phyloP scores from a whole-genome alignment of 2,113 vertebrate genomes.

The Crotalus viridis region DNA sequence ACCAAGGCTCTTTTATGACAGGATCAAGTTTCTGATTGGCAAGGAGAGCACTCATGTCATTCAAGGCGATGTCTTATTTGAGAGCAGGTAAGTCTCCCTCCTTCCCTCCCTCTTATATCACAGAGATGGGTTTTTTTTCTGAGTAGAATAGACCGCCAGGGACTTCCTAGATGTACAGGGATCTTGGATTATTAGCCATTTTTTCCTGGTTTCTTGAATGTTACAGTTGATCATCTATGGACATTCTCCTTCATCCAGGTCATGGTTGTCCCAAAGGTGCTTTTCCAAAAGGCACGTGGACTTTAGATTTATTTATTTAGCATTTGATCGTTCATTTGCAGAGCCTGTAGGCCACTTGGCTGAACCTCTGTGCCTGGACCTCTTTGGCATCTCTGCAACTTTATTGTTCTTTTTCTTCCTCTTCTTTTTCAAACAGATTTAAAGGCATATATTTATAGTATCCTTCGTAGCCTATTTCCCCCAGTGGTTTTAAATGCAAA shows the following conservation, averaged over 20 bases:
- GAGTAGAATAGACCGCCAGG: not conserved
- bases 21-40: conserved; percentile 91
- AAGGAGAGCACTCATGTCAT: conserved; percentile 92
- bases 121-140: not conserved
- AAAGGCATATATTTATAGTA: not conserved
- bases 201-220: not conserved
- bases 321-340: not conserved
- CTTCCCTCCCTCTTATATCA: not conserved
- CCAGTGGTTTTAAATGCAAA: not conserved
- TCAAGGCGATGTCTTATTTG: conserved; percentile 88
- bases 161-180: not conserved
- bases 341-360: not conserved
- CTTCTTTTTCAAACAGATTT: not conserved
- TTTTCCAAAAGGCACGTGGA: not conserved
- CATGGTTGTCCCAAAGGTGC: not conserved
- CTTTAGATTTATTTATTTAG: not conserved
- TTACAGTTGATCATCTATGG: not conserved
- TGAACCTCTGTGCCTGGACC: not conserved
- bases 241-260: not conserved
- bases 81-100: conserved; percentile 83
- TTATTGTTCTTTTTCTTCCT: not conserved
- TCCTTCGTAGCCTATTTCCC: not conserved
- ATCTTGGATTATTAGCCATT: not conserved
- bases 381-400: not conserved
- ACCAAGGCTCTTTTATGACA: conserved; percentile 86